Base-by-base conservation (phyloP, 2,797 vertebrate genomes). In the Alectoris magna region DNA sequence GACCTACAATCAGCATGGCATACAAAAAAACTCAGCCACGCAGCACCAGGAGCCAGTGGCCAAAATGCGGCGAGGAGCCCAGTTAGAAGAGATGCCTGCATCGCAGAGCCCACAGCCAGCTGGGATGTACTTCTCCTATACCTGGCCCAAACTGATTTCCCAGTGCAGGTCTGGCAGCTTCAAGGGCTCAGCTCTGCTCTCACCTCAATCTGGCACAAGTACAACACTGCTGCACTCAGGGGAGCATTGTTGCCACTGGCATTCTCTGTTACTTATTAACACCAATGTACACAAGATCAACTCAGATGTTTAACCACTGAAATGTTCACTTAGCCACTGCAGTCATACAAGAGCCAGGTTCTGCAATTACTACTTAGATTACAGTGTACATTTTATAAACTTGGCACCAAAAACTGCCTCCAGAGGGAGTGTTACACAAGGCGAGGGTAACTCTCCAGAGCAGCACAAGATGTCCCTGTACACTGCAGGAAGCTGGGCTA, bases 201-300 rank as follows among this genome's bases (percentile, higher is more conserved):
- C 64, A 69, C 8, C 63, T 56, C 1, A 2, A 12, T 14, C 7
- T 94, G 77, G 87, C 93, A 60, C 58, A 14, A 18, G 29, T 51
- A 88, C 80, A 94, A 38, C 9, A 5, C 56, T 55, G 36, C 21
- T 75, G 55, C 31, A 56, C 67, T 43, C 60, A 78, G 64, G 60
- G 56, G 79, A 86, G 71, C 80, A 38, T 76, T 83, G 76, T 74
- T 90, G 77, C 71, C 84, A 22, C 5, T 84, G 77, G 63, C 38
- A 48, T 71, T 84, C 74, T 46, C 71, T 91, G 91, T 94, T 87
- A 90, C 62, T 74, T 69, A 79, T 91, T 94, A 95, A 87, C 17
- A 76, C 26, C 71, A 86, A 44, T 34, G 91, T 81, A 89, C 94
- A 70, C 88, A 95, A 85, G 39, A 77, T 63, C 83, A 92, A 58